A percentile compares a stretch with the other conserved stretches of the same genome.
Evolutionary conservation across 2,797 vertebrate species (phyloP).

Genomic region (Neosalanx taihuensis): DNA sequence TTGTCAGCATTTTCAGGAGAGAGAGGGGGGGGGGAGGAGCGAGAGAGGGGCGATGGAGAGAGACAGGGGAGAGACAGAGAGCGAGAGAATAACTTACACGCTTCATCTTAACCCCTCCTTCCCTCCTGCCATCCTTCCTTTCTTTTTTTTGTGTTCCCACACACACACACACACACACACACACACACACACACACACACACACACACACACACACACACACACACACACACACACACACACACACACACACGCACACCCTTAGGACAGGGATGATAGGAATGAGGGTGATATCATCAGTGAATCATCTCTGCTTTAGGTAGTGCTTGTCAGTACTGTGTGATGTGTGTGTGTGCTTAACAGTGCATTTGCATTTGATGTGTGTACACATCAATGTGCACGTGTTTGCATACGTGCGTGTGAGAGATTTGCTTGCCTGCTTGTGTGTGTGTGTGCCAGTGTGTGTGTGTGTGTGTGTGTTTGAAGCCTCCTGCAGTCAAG

Average conservation of each 20-base stretch:
- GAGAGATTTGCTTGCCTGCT: neutral
- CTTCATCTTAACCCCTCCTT: constrained; percentile 1
- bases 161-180: constrained; percentile 35
- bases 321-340: too few species aligned
- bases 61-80: constrained; percentile 37
- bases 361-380: too few species aligned
- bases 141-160: too few species aligned
- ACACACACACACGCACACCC: constrained; percentile 34
- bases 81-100: constrained; percentile 49
- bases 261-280: neutral
- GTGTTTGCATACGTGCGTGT: too few species aligned
- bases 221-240: too few species aligned
- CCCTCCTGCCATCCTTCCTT: neutral
- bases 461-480: constrained; percentile 9
- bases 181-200: constrained; percentile 16
- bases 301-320: too few species aligned
- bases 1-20: constrained; percentile 68
- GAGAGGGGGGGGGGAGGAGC: constrained; percentile 10
- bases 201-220: constrained; percentile 33
- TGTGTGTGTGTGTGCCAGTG: neutral
- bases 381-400: too few species aligned
- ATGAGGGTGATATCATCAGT: too few species aligned
- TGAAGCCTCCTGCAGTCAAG: too few species aligned
- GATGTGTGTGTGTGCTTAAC: too few species aligned
- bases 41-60: too few species aligned